Evolutionary conservation across 2,113 vertebrate genomes (phyloP).

Genomic region (Noctilio leporinus): DNA sequence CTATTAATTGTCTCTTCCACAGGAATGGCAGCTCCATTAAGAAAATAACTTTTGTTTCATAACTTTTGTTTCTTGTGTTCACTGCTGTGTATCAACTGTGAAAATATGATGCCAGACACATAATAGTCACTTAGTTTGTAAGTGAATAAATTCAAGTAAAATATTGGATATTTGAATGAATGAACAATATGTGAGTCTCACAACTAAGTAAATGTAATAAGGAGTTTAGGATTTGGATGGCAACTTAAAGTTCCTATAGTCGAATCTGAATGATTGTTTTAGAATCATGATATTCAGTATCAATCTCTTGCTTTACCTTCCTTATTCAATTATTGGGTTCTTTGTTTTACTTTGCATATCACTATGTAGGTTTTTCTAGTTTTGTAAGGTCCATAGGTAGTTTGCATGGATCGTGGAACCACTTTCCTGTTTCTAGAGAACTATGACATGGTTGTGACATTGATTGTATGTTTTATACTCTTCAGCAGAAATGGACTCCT

Average conservation of each 20-base stretch:
- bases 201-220: background rate
- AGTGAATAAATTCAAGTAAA: background rate
- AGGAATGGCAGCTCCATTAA: background rate
- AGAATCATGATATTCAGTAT: rapidly evolving
- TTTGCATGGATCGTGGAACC: background rate
- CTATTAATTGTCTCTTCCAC: background rate
- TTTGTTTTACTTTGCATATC: background rate
- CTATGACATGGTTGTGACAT: background rate
- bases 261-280: background rate
- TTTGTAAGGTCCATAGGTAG: background rate
- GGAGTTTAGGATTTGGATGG: background rate
- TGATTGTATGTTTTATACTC: background rate
- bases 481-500: constrained; percentile 84
- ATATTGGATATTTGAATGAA: background rate
- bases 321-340: background rate
- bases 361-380: background rate
- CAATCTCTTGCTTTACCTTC: background rate
- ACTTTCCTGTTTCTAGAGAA: background rate
- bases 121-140: background rate
- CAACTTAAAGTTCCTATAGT: background rate
- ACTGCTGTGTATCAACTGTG: background rate
- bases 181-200: background rate
- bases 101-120: background rate
- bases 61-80: background rate
- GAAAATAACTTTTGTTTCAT: background rate